These are phyloP conservation scores for Austrolebias charrua DNA, from an alignment of 2,797 vertebrate species.

Conservation along the genomic window DNA sequence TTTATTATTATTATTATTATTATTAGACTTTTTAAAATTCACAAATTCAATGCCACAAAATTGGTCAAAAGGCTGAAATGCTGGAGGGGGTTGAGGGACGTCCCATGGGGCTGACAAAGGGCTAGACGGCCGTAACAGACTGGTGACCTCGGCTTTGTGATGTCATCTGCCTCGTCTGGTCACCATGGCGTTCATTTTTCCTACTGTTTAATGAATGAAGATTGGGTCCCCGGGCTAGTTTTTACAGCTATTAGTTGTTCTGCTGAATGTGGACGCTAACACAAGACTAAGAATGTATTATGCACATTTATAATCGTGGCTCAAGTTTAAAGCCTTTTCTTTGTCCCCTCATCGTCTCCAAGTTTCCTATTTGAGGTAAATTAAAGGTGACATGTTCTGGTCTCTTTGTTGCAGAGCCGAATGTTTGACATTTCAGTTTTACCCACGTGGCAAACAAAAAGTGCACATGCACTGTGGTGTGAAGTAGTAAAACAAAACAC, in stretches of 20 bases:
- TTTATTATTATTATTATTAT: too few species aligned
- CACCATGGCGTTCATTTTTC: slow-evolving; percentile 67
- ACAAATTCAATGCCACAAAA: slow-evolving; percentile 52
- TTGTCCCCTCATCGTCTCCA: slow-evolving; percentile 19
- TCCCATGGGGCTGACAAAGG: slow-evolving; percentile 68
- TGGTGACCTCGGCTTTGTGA: slow-evolving; percentile 76
- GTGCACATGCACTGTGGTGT: slow-evolving; percentile 47
- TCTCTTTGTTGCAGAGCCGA: slow-evolving; percentile 3
- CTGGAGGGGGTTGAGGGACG: slow-evolving; percentile 55
- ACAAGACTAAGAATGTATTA: slow-evolving; percentile 26
- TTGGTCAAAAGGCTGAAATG: slow-evolving; percentile 44
- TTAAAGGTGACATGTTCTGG: slow-evolving; percentile 34
- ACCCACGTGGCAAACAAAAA: slow-evolving; percentile 51
- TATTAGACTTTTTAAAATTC: slow-evolving; percentile 50
- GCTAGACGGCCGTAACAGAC: slow-evolving; percentile 73
- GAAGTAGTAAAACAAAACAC: slow-evolving; percentile 59
- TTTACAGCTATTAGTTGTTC: slow-evolving; percentile 38
- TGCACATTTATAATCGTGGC: slow-evolving; percentile 14
- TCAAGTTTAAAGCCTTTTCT: slow-evolving; percentile 22
- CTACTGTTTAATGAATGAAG: slow-evolving; percentile 70
- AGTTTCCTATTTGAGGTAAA: slow-evolving; percentile 28
- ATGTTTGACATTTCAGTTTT: slow-evolving; percentile 41
- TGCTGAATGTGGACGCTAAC: slow-evolving; percentile 14
- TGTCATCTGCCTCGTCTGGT: slow-evolving; percentile 72
- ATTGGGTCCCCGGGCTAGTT: slow-evolving; percentile 33